Percentiles rank a stretch among this genome's conserved stretches.
phyloP scores from a whole-genome alignment of 2,888 invertebrate species.

The Chloromyia formosa region DNA sequence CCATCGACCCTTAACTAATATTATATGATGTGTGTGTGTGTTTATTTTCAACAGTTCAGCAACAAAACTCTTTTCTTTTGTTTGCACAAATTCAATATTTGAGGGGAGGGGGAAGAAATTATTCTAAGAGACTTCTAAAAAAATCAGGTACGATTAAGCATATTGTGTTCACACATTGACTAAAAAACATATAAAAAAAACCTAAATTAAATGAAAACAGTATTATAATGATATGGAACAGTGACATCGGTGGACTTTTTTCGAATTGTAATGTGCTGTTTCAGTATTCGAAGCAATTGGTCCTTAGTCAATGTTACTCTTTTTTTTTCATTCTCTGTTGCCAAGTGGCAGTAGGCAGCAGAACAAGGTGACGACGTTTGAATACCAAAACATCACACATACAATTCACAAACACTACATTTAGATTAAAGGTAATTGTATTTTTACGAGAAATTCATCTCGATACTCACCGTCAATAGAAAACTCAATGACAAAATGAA shows the following conservation, averaged over 20 bases:
- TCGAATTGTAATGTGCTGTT: constrained; percentile 28
- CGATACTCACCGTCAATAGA: constrained; percentile 50
- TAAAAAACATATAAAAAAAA: constrained; percentile 18
- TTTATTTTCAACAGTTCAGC: constrained; percentile 20
- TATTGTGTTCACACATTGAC: constrained; percentile 49
- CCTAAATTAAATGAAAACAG: not conserved
- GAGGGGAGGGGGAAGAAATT: constrained; percentile 9
- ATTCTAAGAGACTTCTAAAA: constrained; percentile 18
- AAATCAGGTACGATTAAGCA: constrained; percentile 35
- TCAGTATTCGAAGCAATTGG: constrained; percentile 39
- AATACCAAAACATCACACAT: constrained; percentile 46
- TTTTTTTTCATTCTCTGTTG: too few relatives aligned
- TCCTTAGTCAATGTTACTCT: too few relatives aligned
- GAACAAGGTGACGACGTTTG: constrained; percentile 41
- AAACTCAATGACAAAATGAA: constrained; percentile 40
- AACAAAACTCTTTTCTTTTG: constrained; percentile 33
- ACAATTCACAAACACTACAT: constrained; percentile 48
- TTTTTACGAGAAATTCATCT: constrained; percentile 48
- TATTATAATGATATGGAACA: constrained; percentile 35
- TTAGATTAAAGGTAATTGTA: constrained; percentile 32
- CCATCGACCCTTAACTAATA: constrained; percentile 44
- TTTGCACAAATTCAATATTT: constrained; percentile 18
- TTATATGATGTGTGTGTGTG: constrained; percentile 3
- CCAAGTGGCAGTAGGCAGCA: too few relatives aligned
- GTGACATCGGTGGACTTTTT: constrained; percentile 45